Conservation (phyloP, 2,113 vertebrate species). For the Saguinus imperator region DNA sequence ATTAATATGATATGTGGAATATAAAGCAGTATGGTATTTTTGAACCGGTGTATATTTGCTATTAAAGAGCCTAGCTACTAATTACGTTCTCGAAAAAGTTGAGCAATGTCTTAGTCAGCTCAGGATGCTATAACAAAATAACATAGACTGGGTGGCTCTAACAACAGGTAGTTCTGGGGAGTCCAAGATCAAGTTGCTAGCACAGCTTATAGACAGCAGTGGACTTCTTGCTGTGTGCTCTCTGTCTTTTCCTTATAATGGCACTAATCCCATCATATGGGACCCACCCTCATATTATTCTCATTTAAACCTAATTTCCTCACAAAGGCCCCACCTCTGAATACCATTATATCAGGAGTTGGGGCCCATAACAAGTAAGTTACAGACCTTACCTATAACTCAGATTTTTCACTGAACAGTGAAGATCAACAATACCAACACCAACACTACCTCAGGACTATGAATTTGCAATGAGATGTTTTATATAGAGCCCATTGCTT, state of each 20-base stretch:
- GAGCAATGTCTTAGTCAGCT: background rate
- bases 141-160: background rate
- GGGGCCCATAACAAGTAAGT: background rate
- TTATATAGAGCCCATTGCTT: background rate
- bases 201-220: background rate
- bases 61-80: background rate
- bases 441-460: background rate
- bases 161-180: background rate
- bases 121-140: background rate
- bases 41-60: background rate
- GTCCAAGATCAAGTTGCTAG: background rate
- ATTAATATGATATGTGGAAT: background rate
- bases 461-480: background rate
- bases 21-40: background rate
- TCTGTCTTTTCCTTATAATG: background rate
- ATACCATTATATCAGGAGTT: background rate
- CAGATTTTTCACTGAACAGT: background rate
- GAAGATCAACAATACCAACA: background rate
- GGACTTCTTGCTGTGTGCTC: background rate
- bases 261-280: background rate
- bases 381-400: background rate
- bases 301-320: background rate
- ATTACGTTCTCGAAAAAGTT: background rate
- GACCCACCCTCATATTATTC: background rate
- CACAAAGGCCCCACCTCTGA: background rate